Conservation (phyloP, 2,797 vertebrate genomes). For the Neostethus bicornis region DNA sequence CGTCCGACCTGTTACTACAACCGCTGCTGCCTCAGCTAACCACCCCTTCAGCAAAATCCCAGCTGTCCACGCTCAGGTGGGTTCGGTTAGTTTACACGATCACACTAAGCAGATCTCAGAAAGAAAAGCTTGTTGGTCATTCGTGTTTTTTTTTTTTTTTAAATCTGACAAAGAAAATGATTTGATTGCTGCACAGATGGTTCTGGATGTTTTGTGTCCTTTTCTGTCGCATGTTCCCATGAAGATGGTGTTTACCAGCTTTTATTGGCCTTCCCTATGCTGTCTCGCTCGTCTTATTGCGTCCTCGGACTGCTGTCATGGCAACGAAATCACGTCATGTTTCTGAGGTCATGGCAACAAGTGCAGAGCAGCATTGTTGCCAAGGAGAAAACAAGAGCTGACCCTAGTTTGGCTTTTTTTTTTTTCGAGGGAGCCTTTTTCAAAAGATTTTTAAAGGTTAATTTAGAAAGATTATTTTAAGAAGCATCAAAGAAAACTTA, state of each 20-base stretch:
- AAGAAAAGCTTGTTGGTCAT: not conserved
- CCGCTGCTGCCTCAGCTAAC: conserved; percentile 78
- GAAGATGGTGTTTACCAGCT: conserved; percentile 52
- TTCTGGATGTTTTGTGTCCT: conserved; percentile 24
- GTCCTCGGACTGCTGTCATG: conserved; percentile 73
- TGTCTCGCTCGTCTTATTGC: conserved; percentile 63
- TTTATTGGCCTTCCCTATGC: conserved; percentile 62
- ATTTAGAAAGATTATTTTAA: conserved; percentile 1
- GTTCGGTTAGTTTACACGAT: conserved; percentile 2
- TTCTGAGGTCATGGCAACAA: conserved; percentile 77
- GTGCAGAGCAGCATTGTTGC: conserved; percentile 71
- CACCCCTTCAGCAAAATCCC: conserved; percentile 91
- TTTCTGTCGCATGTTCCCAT: conserved; percentile 34
- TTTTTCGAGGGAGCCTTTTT: conserved; percentile 37
- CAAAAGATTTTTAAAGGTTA: conserved; percentile 25
- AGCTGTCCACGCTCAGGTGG: conserved; percentile 89
- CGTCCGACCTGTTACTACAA: conserved; percentile 87
- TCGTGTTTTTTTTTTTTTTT: not conserved
- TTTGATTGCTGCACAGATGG: conserved; percentile 19
- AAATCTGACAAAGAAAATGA: not conserved
- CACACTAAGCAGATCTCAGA: too few relatives aligned
- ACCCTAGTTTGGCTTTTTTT: conserved; percentile 46
- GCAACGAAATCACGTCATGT: conserved; percentile 74
- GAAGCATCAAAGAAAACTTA: conserved; percentile 7
- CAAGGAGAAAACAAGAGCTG: conserved; percentile 58